Evolutionary conservation across 2,797 vertebrate genomes (phyloP).

Genomic region (Spheniscus humboldti): DNA sequence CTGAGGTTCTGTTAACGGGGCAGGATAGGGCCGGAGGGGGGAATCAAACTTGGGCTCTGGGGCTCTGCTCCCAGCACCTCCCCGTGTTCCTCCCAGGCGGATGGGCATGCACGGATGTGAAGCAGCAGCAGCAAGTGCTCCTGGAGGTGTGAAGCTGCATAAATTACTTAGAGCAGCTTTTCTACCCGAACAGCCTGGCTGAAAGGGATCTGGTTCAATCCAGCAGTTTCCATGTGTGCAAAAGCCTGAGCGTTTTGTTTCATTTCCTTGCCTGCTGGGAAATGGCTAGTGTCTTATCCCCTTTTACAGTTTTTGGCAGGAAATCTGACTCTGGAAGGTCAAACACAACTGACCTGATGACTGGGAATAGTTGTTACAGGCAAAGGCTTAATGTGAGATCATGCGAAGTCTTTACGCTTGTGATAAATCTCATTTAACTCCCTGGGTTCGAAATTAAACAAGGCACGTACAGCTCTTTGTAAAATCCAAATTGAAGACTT

Average conservation of each 20-base stretch:
- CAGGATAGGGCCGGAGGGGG: neutral
- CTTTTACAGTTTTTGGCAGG: conserved; percentile 25
- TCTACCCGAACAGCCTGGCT: neutral
- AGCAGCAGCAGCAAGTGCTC: neutral
- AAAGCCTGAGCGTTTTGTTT: neutral
- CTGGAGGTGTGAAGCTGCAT: neutral
- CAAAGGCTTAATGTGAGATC: neutral
- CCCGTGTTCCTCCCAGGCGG: rapidly evolving
- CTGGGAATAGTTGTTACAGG: neutral
- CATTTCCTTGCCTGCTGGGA: conserved; percentile 46
- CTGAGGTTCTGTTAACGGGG: neutral
- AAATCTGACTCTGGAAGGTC: conserved; percentile 22
- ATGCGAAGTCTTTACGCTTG: neutral
- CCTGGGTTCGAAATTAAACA: neutral
- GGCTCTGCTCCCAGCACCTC: neutral
- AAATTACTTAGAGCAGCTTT: neutral
- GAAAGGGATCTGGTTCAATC: neutral
- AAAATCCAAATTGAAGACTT: neutral
- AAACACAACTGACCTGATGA: neutral
- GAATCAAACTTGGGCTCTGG: neutral
- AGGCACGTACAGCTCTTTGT: neutral
- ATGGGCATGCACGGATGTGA: neutral
- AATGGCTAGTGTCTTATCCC: neutral
- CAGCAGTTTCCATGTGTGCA: neutral
- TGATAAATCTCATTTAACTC: neutral